These are phyloP conservation scores for Hirtodrosophila cameraria DNA, from an alignment of 2,888 invertebrate species.

Conservation along the genomic window DNA sequence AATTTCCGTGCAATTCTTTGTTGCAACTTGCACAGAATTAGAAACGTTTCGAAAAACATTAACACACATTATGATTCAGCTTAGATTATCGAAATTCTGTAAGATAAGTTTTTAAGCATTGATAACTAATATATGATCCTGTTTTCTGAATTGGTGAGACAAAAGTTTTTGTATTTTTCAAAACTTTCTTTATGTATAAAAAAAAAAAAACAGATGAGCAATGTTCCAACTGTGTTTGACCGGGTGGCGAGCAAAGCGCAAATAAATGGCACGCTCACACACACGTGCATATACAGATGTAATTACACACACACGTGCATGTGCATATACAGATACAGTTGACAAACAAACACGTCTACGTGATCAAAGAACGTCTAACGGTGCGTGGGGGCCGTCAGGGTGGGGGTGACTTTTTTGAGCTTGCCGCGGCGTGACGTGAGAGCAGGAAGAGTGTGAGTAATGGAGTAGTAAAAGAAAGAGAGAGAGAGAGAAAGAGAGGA, in stretches of 20 bases:
- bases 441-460: conserved; percentile 10
- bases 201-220: conserved; percentile 24
- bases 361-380: conserved; percentile 55
- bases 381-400: conserved; percentile 14
- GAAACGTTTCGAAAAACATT: too few relatives aligned
- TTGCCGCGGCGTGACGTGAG: conserved; percentile 22
- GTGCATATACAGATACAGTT: conserved; percentile 1
- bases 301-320: not conserved
- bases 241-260: conserved; percentile 38
- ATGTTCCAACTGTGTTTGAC: conserved; percentile 37
- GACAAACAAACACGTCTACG: conserved; percentile 53
- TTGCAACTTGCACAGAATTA: too few relatives aligned
- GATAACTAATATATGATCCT: too few relatives aligned
- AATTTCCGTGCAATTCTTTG: too few relatives aligned
- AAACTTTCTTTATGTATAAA: conserved; percentile 11
- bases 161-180: too few relatives aligned
- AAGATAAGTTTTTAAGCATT: too few relatives aligned
- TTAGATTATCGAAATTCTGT: too few relatives aligned
- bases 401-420: conserved; percentile 41
- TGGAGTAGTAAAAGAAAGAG: too few relatives aligned
- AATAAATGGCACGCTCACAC: conserved; percentile 42
- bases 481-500: conserved; percentile 3
- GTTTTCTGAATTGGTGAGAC: too few relatives aligned
- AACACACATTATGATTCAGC: too few relatives aligned
- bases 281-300: not conserved